Conservation (phyloP, 2,888 invertebrate genomes). For the Caenorhabditis japonica region DNA sequence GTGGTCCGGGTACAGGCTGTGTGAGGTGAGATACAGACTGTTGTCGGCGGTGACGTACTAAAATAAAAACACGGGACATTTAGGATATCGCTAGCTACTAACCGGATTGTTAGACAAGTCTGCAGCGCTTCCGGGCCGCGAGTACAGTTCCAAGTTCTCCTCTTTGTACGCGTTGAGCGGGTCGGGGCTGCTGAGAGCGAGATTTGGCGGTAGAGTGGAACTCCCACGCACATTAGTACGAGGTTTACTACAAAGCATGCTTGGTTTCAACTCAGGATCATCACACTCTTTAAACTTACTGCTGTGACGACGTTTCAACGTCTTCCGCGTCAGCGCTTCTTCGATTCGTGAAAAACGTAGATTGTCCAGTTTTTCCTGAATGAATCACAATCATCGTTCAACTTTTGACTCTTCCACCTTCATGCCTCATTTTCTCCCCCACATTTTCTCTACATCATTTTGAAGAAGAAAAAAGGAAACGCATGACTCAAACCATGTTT, state of each 20-base stretch:
- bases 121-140: conserved; percentile 34
- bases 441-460: background rate
- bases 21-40: conserved; percentile 29
- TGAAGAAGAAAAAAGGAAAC: conserved; percentile 13
- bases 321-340: conserved; percentile 43
- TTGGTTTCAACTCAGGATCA: background rate
- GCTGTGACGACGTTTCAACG: conserved; percentile 7
- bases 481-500: conserved; percentile 6
- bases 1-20: no score
- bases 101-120: conserved; percentile 24
- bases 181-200: conserved; percentile 26
- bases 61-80: background rate
- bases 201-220: conserved; percentile 46
- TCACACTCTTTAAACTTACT: background rate
- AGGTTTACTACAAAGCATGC: conserved; percentile 1
- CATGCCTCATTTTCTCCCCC: background rate
- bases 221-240: conserved; percentile 21
- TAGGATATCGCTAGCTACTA: background rate
- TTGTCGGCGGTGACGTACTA: conserved; percentile 49
- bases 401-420: no score
- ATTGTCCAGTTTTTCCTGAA: conserved; percentile 44
- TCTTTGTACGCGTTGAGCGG: conserved; percentile 6
- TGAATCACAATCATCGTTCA: background rate
- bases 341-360: conserved; percentile 47
- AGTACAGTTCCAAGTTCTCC: conserved; percentile 3